These are phyloP conservation scores for Papilio xuthus DNA, from an alignment of 1,140 invertebrate species.

Conservation along the genomic window DNA sequence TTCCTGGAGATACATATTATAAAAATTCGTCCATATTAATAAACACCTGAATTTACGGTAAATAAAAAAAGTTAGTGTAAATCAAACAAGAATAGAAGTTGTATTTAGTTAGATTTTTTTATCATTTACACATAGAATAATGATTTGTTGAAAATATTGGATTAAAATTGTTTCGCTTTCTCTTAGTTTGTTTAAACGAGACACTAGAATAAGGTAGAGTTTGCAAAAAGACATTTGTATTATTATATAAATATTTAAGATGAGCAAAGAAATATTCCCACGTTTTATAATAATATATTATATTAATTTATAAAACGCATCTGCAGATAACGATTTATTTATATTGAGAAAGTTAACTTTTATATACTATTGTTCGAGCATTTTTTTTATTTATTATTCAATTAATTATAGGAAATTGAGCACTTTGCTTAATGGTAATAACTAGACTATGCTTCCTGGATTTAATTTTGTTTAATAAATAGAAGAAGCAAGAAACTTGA, in stretches of 20 bases:
- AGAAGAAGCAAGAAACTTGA: background rate
- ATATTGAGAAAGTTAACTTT: background rate
- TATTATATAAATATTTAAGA: conserved; percentile 19
- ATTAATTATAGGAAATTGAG: background rate
- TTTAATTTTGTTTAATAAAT: background rate
- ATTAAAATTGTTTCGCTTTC: background rate
- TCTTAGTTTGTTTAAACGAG: conserved; percentile 15
- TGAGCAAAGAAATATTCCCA: conserved; percentile 8
- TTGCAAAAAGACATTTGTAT: conserved; percentile 1
- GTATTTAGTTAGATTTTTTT: background rate
- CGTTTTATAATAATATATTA: conserved; percentile 2
- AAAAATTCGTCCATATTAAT: background rate
- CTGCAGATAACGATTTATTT: background rate
- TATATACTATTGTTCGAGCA: background rate
- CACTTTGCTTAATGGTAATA: background rate
- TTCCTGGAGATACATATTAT: background rate
- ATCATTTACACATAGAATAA: conserved; percentile 10
- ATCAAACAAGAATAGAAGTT: background rate
- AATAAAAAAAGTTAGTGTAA: background rate
- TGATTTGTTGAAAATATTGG: background rate
- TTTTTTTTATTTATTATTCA: background rate
- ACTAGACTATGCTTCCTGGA: background rate
- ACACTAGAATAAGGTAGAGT: conserved; percentile 1
- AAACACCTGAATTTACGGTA: background rate
- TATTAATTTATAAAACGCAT: background rate